These are phyloP conservation scores for Cheiracanthium punctorium DNA, from an alignment of 2,888 invertebrate species.

Conservation along the genomic window DNA sequence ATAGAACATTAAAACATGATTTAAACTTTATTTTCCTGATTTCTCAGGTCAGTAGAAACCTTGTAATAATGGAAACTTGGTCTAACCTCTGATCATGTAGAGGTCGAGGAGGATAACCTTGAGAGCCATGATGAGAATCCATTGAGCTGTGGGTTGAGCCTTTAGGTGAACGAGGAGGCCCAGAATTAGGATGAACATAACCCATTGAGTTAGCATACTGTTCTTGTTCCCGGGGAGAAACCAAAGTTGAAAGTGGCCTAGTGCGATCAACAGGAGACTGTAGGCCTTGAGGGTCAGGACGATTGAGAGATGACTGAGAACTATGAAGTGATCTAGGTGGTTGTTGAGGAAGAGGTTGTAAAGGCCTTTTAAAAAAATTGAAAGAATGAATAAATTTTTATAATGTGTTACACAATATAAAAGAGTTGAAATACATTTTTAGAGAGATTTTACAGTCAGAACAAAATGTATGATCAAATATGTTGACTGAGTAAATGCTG, in stretches of 20 bases:
- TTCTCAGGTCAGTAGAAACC: too few species aligned
- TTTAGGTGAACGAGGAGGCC: conserved; percentile 60
- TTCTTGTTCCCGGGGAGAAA: conserved; percentile 72
- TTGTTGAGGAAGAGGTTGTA: conserved; percentile 59
- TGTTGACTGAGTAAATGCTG: too few species aligned
- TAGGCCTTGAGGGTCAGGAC: conserved; percentile 66
- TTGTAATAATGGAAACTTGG: too few species aligned
- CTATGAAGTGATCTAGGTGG: conserved; percentile 68
- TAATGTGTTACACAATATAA: too few species aligned
- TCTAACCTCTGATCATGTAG: conserved; percentile 67
- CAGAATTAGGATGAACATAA: conserved; percentile 60
- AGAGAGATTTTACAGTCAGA: too few species aligned
- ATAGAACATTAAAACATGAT: too few species aligned
- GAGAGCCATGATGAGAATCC: conserved; percentile 51
- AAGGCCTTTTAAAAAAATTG: not conserved
- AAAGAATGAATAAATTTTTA: too few species aligned
- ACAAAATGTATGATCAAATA: too few species aligned
- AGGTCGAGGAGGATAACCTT: conserved; percentile 51
- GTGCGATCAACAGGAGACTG: conserved; percentile 56
- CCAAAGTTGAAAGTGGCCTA: conserved; percentile 72
- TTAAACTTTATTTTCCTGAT: too few species aligned
- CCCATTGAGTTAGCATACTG: conserved; percentile 70
- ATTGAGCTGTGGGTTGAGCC: conserved; percentile 45
- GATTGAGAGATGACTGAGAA: conserved; percentile 73
- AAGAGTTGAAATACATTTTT: too few species aligned